Evolutionary conservation across 2,888 invertebrate species (phyloP).

Genomic region (Chymomyza amoena): DNA sequence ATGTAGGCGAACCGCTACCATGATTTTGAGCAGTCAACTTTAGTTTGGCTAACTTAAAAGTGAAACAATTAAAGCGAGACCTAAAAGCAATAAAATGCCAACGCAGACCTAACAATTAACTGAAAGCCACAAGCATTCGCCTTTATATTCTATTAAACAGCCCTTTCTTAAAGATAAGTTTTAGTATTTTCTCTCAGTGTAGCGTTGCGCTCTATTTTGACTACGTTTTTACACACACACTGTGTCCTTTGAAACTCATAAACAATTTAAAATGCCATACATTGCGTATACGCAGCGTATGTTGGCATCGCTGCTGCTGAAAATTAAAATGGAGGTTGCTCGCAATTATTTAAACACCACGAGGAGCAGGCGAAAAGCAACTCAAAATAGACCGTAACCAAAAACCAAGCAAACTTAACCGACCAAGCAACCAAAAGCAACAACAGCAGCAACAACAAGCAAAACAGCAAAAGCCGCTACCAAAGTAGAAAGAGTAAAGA

Average conservation of each 20-base stretch:
- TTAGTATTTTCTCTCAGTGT: conserved; percentile 14
- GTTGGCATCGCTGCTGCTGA: conserved; percentile 6
- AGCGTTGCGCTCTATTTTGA: conserved; percentile 16
- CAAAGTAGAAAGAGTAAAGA: conserved; percentile 17
- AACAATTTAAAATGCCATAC: conserved; percentile 71
- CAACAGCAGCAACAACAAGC: not conserved
- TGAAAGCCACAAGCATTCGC: conserved; percentile 24
- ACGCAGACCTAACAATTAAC: conserved; percentile 57
- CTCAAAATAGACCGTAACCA: conserved; percentile 27
- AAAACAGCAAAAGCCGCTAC: too few relatives aligned
- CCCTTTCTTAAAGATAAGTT: not conserved
- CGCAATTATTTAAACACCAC: conserved; percentile 46
- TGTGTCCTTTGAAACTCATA: conserved; percentile 50
- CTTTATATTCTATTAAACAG: conserved; percentile 55
- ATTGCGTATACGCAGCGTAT: conserved; percentile 62
- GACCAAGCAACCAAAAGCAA: conserved; percentile 18
- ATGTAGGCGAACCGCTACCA: too few relatives aligned
- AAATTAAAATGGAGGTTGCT: conserved; percentile 53
- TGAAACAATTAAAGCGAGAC: not conserved
- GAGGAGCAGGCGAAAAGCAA: conserved; percentile 10
- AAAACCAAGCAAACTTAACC: conserved; percentile 23
- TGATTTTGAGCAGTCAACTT: too few relatives aligned
- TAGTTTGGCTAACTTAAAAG: not conserved
- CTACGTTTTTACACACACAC: conserved; percentile 26
- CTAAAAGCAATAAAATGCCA: not conserved